phyloP scores from a whole-genome alignment of 2,797 vertebrate genomes.

The Chiropotes sagulatus region DNA sequence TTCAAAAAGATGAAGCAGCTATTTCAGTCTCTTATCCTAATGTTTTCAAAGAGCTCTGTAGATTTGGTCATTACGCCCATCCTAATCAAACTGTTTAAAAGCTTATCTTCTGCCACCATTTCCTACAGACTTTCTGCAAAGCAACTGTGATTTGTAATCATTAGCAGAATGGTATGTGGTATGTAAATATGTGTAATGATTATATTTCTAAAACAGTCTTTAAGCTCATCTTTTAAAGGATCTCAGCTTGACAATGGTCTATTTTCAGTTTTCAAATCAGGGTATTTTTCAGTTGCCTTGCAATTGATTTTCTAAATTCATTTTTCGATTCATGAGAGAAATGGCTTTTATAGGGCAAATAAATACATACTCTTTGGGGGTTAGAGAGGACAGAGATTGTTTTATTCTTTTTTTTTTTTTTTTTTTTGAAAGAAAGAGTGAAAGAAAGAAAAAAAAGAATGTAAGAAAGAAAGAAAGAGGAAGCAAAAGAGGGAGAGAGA shows the following conservation, averaged over 20 bases:
- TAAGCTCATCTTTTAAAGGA: constrained; percentile 22
- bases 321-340: not conserved
- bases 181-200: constrained; percentile 12
- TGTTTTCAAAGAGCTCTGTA: constrained; percentile 55
- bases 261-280: constrained; percentile 4
- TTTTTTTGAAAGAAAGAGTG: no score
- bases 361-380: not conserved
- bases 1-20: constrained; percentile 61
- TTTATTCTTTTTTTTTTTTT: not conserved
- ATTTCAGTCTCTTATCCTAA: constrained; percentile 1
- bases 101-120: constrained; percentile 70
- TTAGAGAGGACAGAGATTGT: not conserved
- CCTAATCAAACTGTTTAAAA: constrained; percentile 64
- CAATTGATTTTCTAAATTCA: constrained; percentile 7
- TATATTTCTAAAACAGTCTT: constrained; percentile 37
- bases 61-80: constrained; percentile 28
- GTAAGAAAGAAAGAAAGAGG: no score
- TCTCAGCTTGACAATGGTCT: not conserved
- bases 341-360: not conserved
- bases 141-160: constrained; percentile 23
- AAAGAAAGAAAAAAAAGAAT: no score
- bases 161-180: constrained; percentile 49
- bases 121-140: constrained; percentile 64
- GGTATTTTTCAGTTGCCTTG: not conserved
- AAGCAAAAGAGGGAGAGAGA: no score